Conservation (phyloP, 2,797 vertebrate species). For the Sternotherus odoratus region DNA sequence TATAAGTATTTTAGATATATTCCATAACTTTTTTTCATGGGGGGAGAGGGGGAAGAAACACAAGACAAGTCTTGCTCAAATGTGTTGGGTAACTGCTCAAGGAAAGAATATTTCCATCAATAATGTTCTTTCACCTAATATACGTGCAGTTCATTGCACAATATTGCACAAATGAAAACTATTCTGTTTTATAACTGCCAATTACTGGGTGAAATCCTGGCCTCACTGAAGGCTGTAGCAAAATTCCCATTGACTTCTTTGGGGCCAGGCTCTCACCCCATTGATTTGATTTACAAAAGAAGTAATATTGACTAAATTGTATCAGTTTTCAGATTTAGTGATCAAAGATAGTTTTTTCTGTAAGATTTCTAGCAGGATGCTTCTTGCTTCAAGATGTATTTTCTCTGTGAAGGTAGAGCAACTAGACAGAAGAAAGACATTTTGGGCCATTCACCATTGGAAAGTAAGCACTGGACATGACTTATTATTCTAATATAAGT, state of each 20-base stretch:
- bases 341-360: conserved; percentile 29
- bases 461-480: conserved; percentile 53
- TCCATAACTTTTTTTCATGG: not conserved
- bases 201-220: not conserved
- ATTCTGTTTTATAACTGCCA: not conserved
- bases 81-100: not conserved
- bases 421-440: conserved; percentile 51
- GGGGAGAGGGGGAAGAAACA: not conserved
- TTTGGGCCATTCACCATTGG: conserved; percentile 61
- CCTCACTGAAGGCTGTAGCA: not conserved
- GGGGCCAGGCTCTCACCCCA: not conserved
- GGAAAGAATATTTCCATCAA: not conserved
- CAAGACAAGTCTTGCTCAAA: not conserved
- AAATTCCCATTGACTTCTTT: not conserved
- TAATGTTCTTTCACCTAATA: not conserved
- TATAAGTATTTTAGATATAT: not conserved
- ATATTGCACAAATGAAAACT: rapidly evolving
- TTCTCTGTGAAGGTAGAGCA: conserved; percentile 50
- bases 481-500: not conserved
- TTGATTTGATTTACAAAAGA: not conserved
- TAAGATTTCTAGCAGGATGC: conserved; percentile 18
- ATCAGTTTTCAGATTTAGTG: conserved; percentile 28
- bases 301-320: not conserved
- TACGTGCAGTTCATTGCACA: not conserved
- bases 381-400: conserved; percentile 25